These are phyloP conservation scores for Alca torda DNA, from an alignment of 2,797 vertebrate genomes.

Conservation along the genomic window DNA sequence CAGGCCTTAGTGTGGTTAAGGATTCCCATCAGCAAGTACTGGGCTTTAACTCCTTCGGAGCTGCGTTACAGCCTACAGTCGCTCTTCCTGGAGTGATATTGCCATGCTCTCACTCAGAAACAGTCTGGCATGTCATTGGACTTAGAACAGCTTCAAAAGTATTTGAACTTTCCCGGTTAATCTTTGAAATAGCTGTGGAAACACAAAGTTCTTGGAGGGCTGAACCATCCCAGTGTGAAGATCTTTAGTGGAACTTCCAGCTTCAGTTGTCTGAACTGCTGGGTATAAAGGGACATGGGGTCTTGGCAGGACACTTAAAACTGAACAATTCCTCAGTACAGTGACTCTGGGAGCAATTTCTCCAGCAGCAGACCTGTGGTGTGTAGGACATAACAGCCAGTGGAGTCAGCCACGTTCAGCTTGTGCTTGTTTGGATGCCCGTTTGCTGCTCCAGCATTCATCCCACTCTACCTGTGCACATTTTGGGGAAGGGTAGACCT, in stretches of 20 bases:
- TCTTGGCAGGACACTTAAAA: neutral
- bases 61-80: neutral
- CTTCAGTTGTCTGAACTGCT: neutral
- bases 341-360: fast-evolving
- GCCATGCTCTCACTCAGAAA: neutral
- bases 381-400: neutral
- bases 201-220: neutral
- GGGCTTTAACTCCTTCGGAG: conserved; percentile 14
- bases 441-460: neutral
- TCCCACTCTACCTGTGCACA: fast-evolving
- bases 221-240: neutral
- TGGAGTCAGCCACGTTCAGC: neutral
- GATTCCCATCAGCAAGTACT: conserved; percentile 1
- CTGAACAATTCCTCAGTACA: fast-evolving
- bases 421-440: neutral
- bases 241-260: neutral
- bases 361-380: fast-evolving
- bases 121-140: neutral
- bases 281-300: neutral
- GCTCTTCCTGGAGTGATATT: neutral
- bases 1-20: neutral
- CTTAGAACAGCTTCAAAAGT: neutral
- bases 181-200: neutral
- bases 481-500: neutral
- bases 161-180: neutral